These are phyloP conservation scores for Trachemys scripta DNA, from an alignment of 2,113 vertebrate genomes.

Conservation along the genomic window DNA sequence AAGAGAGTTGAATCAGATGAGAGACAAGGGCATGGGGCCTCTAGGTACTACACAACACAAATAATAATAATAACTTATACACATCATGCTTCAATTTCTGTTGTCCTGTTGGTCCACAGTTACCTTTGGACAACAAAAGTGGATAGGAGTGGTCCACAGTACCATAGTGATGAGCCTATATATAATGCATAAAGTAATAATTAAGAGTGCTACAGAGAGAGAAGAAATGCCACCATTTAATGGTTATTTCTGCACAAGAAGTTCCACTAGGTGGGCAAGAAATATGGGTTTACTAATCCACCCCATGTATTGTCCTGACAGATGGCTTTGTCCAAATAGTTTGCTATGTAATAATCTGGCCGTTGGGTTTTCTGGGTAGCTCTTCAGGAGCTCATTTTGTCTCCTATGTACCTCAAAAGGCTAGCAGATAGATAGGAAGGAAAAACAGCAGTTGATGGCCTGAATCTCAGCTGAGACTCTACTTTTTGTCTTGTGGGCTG, in stretches of 20 bases:
- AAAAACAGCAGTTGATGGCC: neutral
- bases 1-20: neutral
- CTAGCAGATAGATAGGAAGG: neutral
- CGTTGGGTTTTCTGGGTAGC: neutral
- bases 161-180: neutral
- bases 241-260: neutral
- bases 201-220: neutral
- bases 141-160: neutral
- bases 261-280: neutral
- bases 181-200: neutral
- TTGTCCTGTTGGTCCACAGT: neutral
- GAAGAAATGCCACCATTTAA: neutral
- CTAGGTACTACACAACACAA: neutral
- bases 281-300: neutral
- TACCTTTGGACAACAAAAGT: neutral
- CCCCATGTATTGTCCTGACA: neutral
- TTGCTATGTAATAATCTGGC: neutral
- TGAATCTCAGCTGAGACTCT: neutral
- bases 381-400: neutral
- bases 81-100: neutral
- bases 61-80: neutral
- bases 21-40: neutral
- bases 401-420: neutral
- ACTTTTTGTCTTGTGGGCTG: neutral
- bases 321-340: neutral